phyloP scores from a whole-genome alignment of 2,888 invertebrate genomes.

The Tortricodes alternella region DNA sequence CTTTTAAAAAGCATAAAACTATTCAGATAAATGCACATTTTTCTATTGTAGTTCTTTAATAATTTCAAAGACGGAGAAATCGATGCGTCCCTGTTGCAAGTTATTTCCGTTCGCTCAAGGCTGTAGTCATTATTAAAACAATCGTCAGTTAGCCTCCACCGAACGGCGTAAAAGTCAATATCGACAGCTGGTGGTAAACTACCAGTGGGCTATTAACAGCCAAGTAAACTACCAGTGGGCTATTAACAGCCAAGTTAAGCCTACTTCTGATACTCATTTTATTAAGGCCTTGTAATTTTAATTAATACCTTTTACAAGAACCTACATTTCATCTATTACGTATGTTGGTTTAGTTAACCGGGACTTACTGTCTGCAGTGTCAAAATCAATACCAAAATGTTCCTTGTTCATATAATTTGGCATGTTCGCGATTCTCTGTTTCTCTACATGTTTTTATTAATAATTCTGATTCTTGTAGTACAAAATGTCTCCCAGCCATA shows the following conservation, averaged over 20 bases:
- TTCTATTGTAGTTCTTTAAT: slow-evolving; percentile 38
- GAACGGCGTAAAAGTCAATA: slow-evolving; percentile 26
- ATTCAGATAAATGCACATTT: slow-evolving; percentile 42
- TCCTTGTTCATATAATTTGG: too few relatives aligned
- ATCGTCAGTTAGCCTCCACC: slow-evolving; percentile 24
- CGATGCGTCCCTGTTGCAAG: slow-evolving; percentile 72
- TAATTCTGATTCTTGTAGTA: neutral
- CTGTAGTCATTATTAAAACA: slow-evolving; percentile 57
- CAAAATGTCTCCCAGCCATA: neutral
- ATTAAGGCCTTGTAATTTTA: neutral
- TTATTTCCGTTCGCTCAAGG: slow-evolving; percentile 74
- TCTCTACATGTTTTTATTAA: too few relatives aligned
- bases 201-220: slow-evolving; percentile 21
- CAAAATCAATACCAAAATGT: too few relatives aligned
- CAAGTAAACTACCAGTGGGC: neutral
- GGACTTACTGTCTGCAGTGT: too few relatives aligned
- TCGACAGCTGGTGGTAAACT: slow-evolving; percentile 14
- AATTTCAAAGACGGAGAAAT: slow-evolving; percentile 62
- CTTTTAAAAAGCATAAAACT: too few relatives aligned
- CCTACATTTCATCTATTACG: too few relatives aligned
- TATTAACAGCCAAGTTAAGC: slow-evolving; percentile 12
- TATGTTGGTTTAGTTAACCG: too few relatives aligned
- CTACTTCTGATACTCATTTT: too few relatives aligned
- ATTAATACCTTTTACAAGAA: too few relatives aligned
- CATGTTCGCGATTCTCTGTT: too few relatives aligned